Percentiles rank a stretch among this genome's conserved stretches.
Conservation (phyloP, 1,140 invertebrate species). For the Ditylenchus dipsaci region DNA sequence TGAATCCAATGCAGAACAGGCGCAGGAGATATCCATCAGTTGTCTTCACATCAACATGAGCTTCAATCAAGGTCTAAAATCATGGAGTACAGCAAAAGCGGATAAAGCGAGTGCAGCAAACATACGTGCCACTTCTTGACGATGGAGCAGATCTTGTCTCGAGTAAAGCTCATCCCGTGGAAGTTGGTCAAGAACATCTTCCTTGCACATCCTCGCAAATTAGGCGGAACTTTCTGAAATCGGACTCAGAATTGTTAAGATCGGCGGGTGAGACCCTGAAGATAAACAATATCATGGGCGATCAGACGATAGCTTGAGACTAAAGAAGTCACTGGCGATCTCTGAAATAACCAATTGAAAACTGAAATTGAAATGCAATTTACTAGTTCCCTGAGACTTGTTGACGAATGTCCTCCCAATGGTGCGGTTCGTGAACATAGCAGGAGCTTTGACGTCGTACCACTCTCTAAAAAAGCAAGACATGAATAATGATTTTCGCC, state of each 20-base stretch:
- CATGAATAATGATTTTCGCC: no score
- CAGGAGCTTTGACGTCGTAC: no score
- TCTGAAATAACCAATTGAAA: conserved; percentile 64
- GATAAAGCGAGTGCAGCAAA: conserved; percentile 3
- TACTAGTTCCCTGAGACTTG: no score
- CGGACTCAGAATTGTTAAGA: conserved; percentile 86
- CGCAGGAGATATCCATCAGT: conserved; percentile 92
- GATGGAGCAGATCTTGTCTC: conserved; percentile 94
- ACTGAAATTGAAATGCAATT: no score
- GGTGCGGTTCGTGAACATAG: no score
- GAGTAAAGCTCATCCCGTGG: conserved; percentile 97
- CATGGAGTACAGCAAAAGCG: background rate
- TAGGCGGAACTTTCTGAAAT: conserved; percentile 89
- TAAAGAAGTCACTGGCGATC: conserved; percentile 96
- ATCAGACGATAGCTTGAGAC: conserved; percentile 93
- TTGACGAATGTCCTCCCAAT: no score
- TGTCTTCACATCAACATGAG: conserved; percentile 92
- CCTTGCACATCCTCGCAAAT: conserved; percentile 88
- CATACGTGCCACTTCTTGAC: conserved; percentile 89
- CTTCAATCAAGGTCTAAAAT: conserved; percentile 81
- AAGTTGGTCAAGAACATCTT: conserved; percentile 94
- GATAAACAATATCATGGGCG: no score
- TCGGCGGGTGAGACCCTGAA: conserved; percentile 93
- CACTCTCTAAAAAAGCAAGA: no score
- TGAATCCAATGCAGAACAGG: conserved; percentile 98